A percentile compares a stretch with the other conserved stretches of the same genome.
These are phyloP conservation scores for Lynx canadensis DNA, from an alignment of 2,113 vertebrate species.

Conservation along the genomic window DNA sequence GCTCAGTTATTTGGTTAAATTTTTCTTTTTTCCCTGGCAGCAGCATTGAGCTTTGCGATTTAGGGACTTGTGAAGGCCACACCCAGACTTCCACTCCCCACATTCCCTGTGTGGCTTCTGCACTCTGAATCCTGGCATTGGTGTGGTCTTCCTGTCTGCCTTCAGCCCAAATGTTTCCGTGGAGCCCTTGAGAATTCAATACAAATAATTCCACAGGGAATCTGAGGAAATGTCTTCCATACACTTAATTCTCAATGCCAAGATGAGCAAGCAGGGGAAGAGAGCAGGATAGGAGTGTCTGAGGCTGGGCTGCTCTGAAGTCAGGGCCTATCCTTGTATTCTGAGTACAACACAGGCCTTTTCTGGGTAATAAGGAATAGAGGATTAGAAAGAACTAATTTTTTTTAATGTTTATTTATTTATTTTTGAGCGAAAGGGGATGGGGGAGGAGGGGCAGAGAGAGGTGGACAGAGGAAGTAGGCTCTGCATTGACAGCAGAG, in stretches of 20 bases:
- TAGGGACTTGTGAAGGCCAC: conserved; percentile 43
- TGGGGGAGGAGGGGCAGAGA: too few relatives aligned
- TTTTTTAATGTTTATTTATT: too few relatives aligned
- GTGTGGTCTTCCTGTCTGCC: conserved; percentile 57
- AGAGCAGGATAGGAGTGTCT: not conserved
- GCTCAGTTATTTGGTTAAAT: conserved; percentile 24
- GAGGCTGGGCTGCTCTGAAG: not conserved
- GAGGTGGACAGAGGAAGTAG: too few relatives aligned
- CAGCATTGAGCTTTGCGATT: conserved; percentile 10
- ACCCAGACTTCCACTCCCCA: conserved; percentile 17
- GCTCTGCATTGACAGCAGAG: too few relatives aligned
- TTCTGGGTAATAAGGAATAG: not conserved
- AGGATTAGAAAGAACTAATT: not conserved
- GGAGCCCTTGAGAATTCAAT: conserved; percentile 52
- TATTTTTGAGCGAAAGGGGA: too few relatives aligned
- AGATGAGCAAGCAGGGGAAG: not conserved
- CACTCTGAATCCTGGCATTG: conserved; percentile 19
- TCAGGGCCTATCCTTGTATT: not conserved
- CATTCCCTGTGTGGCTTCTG: conserved; percentile 53
- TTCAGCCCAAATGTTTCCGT: conserved; percentile 24
- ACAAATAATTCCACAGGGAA: conserved; percentile 35
- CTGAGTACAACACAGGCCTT: not conserved
- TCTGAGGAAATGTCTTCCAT: conserved; percentile 62
- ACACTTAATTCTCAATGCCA: conserved; percentile 15
- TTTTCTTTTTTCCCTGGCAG: conserved; percentile 58